Base-by-base conservation (phyloP, 2,888 invertebrate species). In the Pachymerium ferrugineum region DNA sequence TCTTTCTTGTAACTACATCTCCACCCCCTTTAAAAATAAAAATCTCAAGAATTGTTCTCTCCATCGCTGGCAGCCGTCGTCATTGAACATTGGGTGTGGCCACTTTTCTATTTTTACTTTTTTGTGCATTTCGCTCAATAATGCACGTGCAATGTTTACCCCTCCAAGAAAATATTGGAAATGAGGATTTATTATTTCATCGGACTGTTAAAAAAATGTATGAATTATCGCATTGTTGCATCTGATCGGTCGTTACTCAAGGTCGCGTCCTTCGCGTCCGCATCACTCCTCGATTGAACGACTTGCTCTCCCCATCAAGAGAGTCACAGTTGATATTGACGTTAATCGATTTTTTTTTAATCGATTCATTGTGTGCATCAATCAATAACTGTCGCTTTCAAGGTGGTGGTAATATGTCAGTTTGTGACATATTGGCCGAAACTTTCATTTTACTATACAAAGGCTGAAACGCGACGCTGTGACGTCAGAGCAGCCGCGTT, bases 71-170 rank as follows among this genome's bases (percentile, higher is more conserved):
- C n/a, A n/a, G n/a, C n/a, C 62, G 25, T 62, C 22, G 25, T 62
- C 62, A 62, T 62, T 62, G 62, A 62, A 62, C 62, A 62, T 28
- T 62, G 62, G 62, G 62, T 62, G 62, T 62, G 62, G 62, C 62
- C 10, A 22, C 62, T 62, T 54, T 62, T 62, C 62, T 62, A 62
- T 62, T 62, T 62, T 28, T 62, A 62, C 62, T 62, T 38, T 38
- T 38, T 38, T 62, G 25, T 62, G 22, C 62, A 62, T 22, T 62
- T 62, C 62, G 62, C n/a, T 62, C 62, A 62, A 62, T 62, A 62
- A 62, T 62, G 62, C 62, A 62, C 62, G 62, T 62, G 62, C 62
- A 62, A 62, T 62, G 28, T 62, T 62, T 62, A 25, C 12, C 25
- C n/a, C 25, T 62, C 62, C 62, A 10, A 62, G 25, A 62, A 10